Evolutionary conservation across 1,140 invertebrate genomes (phyloP), one percentile per base, ranked within the genome.

Genomic region (Drosophila kepulauana): DNA sequence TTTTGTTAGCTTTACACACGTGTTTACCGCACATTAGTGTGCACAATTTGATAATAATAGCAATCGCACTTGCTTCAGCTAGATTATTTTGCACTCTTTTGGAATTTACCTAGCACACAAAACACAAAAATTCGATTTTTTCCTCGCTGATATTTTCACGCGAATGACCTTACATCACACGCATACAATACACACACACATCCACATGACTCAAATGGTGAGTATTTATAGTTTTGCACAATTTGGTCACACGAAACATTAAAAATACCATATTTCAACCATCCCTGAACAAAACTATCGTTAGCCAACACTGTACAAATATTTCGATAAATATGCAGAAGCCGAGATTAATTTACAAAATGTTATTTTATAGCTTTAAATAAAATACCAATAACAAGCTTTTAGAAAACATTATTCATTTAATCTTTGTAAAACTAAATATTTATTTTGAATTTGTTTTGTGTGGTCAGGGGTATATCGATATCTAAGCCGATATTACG

Each of bases 61-160:
- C 56, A 70, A 54, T 45, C 48, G 61, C 77, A 67, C 46, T 66
- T 35, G 5, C 20, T 81, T 85, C 15, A 73, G 62, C 67, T 72
- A 13, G 48, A 78, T 76, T 58, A 69, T 65, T 89, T 85, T 79
- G 51, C 75, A 89, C 72, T 68, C 51, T 68, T 79, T 81, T 61
- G 16, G 54, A 80, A 89, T 76, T 89, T 89, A 89, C 85, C 85
- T 89, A 89, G 85, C 86, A 89, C 85, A 89, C 85, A 89, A 89
- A 89, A 89, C 85, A 88, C 85, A 88, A 89, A 88, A 84, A 89
- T 89, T 89, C 85, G 78, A 85, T 89, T 89, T 89, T 88, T 90
- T 87, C 82, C 84, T 85, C 82, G 82, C 82, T 81, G 80, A 82
- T 82, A 82, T 81, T 82, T 82, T 82, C 80, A 85, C 81, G 81